These are phyloP conservation scores for Aramus guarauna DNA, from an alignment of 2,113 vertebrate species.

Conservation along the genomic window DNA sequence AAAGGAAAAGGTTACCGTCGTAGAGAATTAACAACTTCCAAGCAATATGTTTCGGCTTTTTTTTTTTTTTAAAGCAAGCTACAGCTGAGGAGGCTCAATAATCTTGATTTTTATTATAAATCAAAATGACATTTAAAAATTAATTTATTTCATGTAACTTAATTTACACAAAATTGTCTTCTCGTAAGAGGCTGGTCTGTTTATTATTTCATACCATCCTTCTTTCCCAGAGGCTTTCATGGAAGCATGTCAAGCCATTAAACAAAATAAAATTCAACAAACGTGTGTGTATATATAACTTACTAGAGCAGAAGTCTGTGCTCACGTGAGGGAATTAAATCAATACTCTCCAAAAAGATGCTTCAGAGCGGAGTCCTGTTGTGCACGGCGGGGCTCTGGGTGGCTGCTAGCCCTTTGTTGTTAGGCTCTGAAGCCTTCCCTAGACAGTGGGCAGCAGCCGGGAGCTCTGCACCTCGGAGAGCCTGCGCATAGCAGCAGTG, in stretches of 20 bases:
- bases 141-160: constrained; percentile 26
- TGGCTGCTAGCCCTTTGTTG: not conserved
- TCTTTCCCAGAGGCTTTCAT: constrained; percentile 45
- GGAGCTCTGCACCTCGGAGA: not conserved
- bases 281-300: not conserved
- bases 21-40: not conserved
- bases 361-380: not conserved
- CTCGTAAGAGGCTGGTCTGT: not conserved
- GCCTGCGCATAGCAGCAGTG: not conserved
- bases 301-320: constrained; percentile 12
- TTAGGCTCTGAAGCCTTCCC: not conserved
- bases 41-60: not conserved
- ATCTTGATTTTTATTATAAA: constrained; percentile 16
- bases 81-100: not conserved
- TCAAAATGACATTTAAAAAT: constrained; percentile 23
- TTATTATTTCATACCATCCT: constrained; percentile 23
- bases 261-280: constrained; percentile 19
- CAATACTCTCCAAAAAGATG: constrained; percentile 11
- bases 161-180: constrained; percentile 16
- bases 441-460: not conserved
- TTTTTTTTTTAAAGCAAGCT: not conserved
- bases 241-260: constrained; percentile 11
- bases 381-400: not conserved
- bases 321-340: constrained; percentile 32
- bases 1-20: not conserved